Evolutionary conservation across 1,140 invertebrate species (phyloP), one percentile per base, ranked within the genome.

Genomic region (Monomorium pharaonis): DNA sequence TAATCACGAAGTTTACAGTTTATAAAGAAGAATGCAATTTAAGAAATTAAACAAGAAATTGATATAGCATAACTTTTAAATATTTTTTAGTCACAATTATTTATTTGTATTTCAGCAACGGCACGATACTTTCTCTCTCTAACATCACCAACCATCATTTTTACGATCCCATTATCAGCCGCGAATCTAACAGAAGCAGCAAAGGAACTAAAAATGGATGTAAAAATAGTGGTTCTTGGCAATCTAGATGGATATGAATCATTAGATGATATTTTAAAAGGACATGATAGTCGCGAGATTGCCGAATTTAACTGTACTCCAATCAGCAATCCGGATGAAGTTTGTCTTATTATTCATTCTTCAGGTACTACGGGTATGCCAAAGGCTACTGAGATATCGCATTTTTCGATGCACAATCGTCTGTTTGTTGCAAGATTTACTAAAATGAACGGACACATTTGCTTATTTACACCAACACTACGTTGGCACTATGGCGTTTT

Each of bases 121-220:
- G 62, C 62, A 4, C 78, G 90, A 42, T 91, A 94, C 58, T 90
- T 95, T 24, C 80, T 95, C 44, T 86, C 91, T 6, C 72, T 94
- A 7, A 89, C 91, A 10, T 86, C 88, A 14, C 94, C 94, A n/a
- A 94, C 93, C 85, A 75, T 95, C 12, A 84, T 95, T 2, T 95
- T 95, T 54, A 80, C 89, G 0, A 88, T 92, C 18, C 56, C 91
- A 33, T 62, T 75, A 1, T 90, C 49, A 27, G 51, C 90, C 0
- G 42, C 78, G 1, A 54, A 84, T 24, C 75, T 94, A 0, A 62
- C 69, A 5, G 75, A 92, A 70, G 92, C 92, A 0, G 47, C 77
- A 0, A 84, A 91, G 51, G 85, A 91, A 42, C 18, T 88, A 1
- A 80, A 88, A 2, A 37, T 89, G 0, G 69, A 92, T 18, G 56